Base-by-base conservation (phyloP, 2,797 vertebrate species). In the Gallirallus australis region DNA sequence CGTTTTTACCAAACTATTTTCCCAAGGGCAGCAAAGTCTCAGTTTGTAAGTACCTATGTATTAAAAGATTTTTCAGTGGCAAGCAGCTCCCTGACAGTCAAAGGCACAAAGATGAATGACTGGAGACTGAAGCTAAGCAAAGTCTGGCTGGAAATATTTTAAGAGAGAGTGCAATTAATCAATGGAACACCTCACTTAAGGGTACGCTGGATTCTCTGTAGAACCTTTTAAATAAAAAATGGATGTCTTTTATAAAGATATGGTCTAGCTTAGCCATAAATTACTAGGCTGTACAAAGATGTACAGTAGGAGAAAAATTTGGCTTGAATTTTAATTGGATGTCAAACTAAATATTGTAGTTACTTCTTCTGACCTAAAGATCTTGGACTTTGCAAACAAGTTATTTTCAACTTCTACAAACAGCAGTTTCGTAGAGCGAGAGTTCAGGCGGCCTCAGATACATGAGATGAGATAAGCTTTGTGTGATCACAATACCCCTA, bases 61-160 rank as follows among this genome's bases (percentile, higher is more conserved):
- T 91, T 85, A 91, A 80, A 94, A 82, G 64, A 92, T 82, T 96
- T 95, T 95, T 85, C 89, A 37, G 18, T 23, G 54, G 72, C 45
- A 75, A 87, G 70, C 86, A 85, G 31, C 56, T 89, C 61, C 76
- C 82, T 92, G 89, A 91, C 89, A 94, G 79, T 95, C 91, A 96
- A 89, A 92, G 53, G 57, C 79, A 92, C 30, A 45, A 94, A 95
- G 94, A 94, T 3, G 39, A 96, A 96, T 94, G 66, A 82, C 89
- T 70, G 33, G 71, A 94, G 59, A 87, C 69, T 69, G 91, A 93
- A 94, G 65, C 86, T 86, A 87, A 87, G 72, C 53, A 86, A 94
- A 92, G 91, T 47, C 84, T 94, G 79, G 92, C 78, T 83, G 86
- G 91, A 94, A 95, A 94, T 95, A 93, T 93, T 94, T 91, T 91